These are phyloP conservation scores for Tenthredo distinguenda DNA, from an alignment of 2,888 invertebrate genomes.

Conservation along the genomic window DNA sequence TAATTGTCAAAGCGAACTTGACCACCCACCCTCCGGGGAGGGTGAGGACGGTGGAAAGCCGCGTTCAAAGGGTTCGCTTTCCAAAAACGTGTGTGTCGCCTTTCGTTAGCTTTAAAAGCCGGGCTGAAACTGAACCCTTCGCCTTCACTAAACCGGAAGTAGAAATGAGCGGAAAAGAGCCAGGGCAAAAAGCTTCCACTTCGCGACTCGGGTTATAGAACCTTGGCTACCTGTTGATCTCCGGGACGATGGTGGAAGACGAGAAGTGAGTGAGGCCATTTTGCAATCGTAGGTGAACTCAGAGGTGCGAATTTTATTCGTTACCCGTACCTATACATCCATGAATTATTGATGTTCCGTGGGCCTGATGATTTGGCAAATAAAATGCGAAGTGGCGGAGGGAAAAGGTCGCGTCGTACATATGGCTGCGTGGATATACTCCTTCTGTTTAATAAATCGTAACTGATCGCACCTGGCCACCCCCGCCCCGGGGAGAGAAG, in stretches of 20 bases:
- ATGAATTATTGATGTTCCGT: constrained; percentile 14
- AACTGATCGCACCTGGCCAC: constrained; percentile 30
- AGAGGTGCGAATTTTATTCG: background rate
- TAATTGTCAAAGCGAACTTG: constrained; percentile 35
- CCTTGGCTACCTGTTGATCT: constrained; percentile 39
- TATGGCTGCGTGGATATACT: background rate
- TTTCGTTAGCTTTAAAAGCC: constrained; percentile 33
- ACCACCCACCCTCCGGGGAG: background rate
- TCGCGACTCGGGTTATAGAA: background rate
- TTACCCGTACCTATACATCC: background rate
- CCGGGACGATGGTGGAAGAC: background rate
- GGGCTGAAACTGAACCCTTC: background rate
- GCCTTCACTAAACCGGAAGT: constrained; percentile 23
- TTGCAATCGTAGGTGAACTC: background rate
- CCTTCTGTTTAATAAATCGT: constrained; percentile 36
- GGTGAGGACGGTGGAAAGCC: background rate
- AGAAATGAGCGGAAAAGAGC: constrained; percentile 2
- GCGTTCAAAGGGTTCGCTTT: constrained; percentile 11
- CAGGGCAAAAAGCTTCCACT: background rate
- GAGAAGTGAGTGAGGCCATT: background rate
- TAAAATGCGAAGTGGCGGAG: constrained; percentile 9
- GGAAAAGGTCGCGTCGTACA: background rate
- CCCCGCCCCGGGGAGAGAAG: background rate
- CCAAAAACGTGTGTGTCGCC: constrained; percentile 17
- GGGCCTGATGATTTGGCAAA: background rate